Base-by-base conservation (phyloP, 2,888 invertebrate species). In the Dilophus febrilis region DNA sequence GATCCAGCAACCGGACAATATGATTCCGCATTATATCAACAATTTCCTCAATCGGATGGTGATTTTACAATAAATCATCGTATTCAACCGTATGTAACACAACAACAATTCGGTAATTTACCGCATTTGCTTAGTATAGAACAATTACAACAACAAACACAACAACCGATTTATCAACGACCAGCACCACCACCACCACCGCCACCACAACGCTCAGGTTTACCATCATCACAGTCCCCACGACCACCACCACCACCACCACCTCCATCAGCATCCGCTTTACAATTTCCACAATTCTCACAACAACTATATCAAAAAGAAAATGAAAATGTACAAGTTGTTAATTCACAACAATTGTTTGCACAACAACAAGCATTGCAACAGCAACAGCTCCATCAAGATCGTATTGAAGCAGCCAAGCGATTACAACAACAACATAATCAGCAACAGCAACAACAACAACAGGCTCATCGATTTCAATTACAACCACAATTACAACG, bases 1-100 rank as follows among this genome's bases (percentile, higher is more conserved):
- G 83, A 85, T 58, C 83, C 82, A 16, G 57, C 72, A 27, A 75
- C 77, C 48, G 83, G 83, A 37, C 75, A 77, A 51, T 84, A 84
- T 66, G 77, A 82, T 53, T 81, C 79, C 22, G 78, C 82, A 49
- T 64, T 82, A 32, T 82, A 74, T 65, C 84, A 84, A 58, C 69
- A 74, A 14, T 61, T 83, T 38, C 82, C 83, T 18, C 79, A 79
- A 59, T 74, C 74, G 34, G 70, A 72, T 46, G 78, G 77, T 45
- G 79, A 81, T 50, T 67, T 81, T 51, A 72, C 72, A 48, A 57
- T 82, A 47, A 79, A 74, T 59, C 80, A 80, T 54, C 70, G 30
- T 12, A 37, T 30, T n/a, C 39, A 39, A 29, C 39, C 17, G 13
- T 28, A 28, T 18, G 31, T 19, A 7, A 80, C 80, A 54, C 70